Evolutionary conservation across 1,140 invertebrate genomes (phyloP).

Genomic region (Planococcus citri): DNA sequence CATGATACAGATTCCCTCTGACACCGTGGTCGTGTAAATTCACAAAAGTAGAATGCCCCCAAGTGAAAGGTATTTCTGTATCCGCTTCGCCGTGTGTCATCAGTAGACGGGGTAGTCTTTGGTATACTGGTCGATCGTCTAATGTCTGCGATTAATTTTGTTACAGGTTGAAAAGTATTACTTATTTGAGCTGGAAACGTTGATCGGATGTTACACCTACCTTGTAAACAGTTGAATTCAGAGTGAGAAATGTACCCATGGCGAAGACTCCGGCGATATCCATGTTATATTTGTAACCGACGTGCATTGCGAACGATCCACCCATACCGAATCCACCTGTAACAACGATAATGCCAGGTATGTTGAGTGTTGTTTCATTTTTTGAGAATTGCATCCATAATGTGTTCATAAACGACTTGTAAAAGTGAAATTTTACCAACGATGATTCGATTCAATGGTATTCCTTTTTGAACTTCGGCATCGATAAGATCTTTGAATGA

Average conservation of each 20-base stretch:
- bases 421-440: not conserved
- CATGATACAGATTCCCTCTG: conserved; percentile 36
- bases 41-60: conserved; percentile 40
- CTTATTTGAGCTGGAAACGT: no score
- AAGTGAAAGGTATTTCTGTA: conserved; percentile 39
- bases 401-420: no score
- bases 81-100: conserved; percentile 37
- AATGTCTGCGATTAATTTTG: not conserved
- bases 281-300: conserved; percentile 46
- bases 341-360: no score
- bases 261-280: conserved; percentile 52
- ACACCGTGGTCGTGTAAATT: conserved; percentile 38
- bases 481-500: not conserved
- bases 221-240: conserved; percentile 42
- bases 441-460: not conserved
- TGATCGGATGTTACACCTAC: conserved; percentile 17
- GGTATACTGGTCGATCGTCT: not conserved
- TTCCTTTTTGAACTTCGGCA: not conserved
- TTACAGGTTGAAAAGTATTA: no score
- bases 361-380: no score
- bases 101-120: conserved; percentile 31
- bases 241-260: conserved; percentile 57
- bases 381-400: no score
- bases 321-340: conserved; percentile 65
- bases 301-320: conserved; percentile 51